Conservation (phyloP, 2,888 invertebrate species). For the Temnothorax rugatulus region DNA sequence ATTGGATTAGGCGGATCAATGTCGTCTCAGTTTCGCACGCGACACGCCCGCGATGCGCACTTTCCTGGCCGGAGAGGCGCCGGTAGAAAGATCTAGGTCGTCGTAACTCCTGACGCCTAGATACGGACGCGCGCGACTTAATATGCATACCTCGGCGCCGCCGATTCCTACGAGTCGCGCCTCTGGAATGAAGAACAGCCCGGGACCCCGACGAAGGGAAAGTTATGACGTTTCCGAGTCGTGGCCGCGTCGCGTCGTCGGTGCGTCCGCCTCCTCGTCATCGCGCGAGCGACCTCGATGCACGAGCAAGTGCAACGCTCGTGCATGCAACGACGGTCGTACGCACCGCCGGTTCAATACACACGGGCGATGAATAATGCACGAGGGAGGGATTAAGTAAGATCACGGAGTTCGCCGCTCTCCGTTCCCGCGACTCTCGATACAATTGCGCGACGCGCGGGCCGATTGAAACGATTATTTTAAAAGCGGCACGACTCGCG, state of each 20-base stretch:
- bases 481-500: background rate
- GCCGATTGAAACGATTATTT: conserved; percentile 38
- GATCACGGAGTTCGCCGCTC: conserved; percentile 27
- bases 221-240: conserved; percentile 69
- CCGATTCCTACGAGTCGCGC: conserved; percentile 54
- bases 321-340: background rate
- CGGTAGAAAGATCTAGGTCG: conserved; percentile 66
- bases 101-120: conserved; percentile 60
- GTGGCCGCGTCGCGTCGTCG: background rate
- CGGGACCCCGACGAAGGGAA: conserved; percentile 66
- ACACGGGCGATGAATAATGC: conserved; percentile 49
- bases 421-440: background rate
- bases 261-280: conserved; percentile 29
- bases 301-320: conserved; percentile 46
- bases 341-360: conserved; percentile 24
- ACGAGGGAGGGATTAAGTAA: conserved; percentile 45
- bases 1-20: conserved; percentile 19
- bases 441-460: conserved; percentile 28
- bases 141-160: conserved; percentile 70
- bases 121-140: conserved; percentile 63
- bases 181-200: conserved; percentile 69
- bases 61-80: background rate
- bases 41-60: background rate
- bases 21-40: background rate
- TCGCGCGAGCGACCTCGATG: conserved; percentile 55